Evolutionary conservation across 2,888 invertebrate genomes (phyloP).

Genomic region (Hyles lineata): DNA sequence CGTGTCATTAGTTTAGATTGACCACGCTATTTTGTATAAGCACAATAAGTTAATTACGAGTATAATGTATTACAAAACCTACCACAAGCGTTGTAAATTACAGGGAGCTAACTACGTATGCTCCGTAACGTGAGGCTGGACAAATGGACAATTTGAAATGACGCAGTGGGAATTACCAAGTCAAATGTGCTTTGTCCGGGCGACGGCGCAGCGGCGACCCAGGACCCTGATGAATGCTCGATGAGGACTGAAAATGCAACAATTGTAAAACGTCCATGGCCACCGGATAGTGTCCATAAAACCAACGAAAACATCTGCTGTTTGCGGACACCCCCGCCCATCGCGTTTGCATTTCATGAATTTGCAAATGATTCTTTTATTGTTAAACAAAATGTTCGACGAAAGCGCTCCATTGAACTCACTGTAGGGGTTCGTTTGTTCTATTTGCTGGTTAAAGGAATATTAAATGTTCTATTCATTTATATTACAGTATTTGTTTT

Average conservation of each 20-base stretch:
- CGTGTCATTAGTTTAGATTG: not conserved
- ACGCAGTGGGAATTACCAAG: constrained; percentile 44
- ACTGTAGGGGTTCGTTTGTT: not conserved
- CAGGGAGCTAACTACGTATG: not conserved
- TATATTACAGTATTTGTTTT: too few relatives aligned
- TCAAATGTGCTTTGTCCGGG: constrained; percentile 44
- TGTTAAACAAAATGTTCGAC: not conserved
- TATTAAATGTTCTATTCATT: too few relatives aligned
- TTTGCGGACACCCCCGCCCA: not conserved
- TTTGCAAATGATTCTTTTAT: not conserved
- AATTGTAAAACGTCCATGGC: constrained; percentile 13
- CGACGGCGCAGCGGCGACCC: not conserved
- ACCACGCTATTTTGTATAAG: too few relatives aligned
- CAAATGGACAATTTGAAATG: constrained; percentile 34
- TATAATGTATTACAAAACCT: not conserved
- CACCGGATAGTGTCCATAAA: not conserved
- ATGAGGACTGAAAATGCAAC: constrained; percentile 2
- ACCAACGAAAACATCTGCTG: not conserved
- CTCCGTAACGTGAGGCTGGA: constrained; percentile 11
- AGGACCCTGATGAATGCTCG: constrained; percentile 8
- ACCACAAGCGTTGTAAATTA: not conserved
- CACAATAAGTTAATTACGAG: not conserved
- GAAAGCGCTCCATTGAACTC: not conserved
- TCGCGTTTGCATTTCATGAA: constrained; percentile 1
- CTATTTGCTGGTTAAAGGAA: not conserved